Conservation (phyloP, 30 jellyfish, hydroid and myxozoan genomes). For the Aurelia coerulea region DNA sequence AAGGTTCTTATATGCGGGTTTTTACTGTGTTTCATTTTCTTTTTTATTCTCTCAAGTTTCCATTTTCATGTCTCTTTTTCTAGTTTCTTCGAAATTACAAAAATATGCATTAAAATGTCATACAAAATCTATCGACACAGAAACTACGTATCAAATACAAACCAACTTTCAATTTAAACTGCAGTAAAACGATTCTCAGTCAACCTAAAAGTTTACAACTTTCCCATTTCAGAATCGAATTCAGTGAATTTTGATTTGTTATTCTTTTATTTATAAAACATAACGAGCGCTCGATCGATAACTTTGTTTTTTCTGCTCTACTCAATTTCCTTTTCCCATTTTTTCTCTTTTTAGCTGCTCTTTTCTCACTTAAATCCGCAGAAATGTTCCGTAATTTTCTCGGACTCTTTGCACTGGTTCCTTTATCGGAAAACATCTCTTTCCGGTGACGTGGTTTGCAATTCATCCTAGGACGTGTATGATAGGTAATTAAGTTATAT, state of each 20-base stretch:
- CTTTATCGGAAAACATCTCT: neutral
- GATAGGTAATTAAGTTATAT: neutral
- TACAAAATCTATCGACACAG: no score
- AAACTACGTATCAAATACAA: no score
- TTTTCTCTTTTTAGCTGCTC: neutral
- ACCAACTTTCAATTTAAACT: no score
- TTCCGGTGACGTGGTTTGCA: neutral
- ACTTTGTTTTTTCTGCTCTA: neutral
- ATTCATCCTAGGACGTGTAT: neutral
- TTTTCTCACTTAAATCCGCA: neutral
- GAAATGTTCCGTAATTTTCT: neutral
- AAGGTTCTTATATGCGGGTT: no score
- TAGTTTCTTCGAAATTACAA: no score
- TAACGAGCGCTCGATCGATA: neutral
- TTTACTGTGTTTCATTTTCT: no score
- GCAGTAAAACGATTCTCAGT: no score
- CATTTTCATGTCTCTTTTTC: no score
- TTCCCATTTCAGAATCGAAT: conserved; percentile 11
- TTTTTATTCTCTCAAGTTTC: no score
- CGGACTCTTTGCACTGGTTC: no score
- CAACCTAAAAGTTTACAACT: neutral
- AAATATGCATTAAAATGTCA: no score
- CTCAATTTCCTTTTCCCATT: neutral
- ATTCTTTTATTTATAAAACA: conserved; percentile 2
- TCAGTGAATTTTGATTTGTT: conserved; percentile 14